Conservation (phyloP, 30 jellyfish, hydroid and myxozoan species). For the Aurelia aurita region DNA sequence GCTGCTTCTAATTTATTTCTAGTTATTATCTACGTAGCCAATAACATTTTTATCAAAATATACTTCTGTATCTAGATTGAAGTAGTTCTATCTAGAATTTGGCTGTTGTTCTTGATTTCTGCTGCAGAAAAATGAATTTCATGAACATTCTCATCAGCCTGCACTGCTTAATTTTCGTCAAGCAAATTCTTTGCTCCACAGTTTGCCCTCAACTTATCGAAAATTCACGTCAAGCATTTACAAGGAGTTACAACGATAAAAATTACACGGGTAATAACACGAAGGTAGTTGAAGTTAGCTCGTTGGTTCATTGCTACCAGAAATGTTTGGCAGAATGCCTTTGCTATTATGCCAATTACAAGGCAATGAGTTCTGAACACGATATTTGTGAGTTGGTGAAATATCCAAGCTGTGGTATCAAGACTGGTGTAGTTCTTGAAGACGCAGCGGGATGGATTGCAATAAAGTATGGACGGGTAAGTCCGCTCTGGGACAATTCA, state of each 20-base stretch:
- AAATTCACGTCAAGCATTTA: neutral
- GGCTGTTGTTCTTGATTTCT: no score
- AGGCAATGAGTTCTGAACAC: neutral
- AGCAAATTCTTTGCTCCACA: neutral
- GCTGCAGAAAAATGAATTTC: no score
- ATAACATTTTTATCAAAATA: no score
- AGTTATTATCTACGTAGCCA: no score
- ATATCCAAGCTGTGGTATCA: conserved; percentile 18
- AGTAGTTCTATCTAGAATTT: no score
- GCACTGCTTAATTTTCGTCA: no score
- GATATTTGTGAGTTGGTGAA: conserved; percentile 26
- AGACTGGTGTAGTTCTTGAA: neutral
- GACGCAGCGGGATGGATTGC: conserved; percentile 16
- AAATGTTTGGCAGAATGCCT: conserved; percentile 43
- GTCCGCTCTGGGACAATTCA: neutral
- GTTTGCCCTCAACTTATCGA: conserved; percentile 13
- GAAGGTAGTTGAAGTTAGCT: neutral
- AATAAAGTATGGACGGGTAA: conserved; percentile 15
- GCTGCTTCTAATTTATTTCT: no score
- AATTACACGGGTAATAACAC: neutral
- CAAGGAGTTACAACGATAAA: neutral
- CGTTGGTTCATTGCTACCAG: conserved; percentile 18
- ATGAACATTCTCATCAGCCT: no score
- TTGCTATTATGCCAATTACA: conserved; percentile 43
- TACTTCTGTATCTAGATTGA: no score